A percentile compares a stretch with the other conserved stretches of the same genome.
phyloP scores from a whole-genome alignment of 2,888 invertebrate species.

The Deroplatys truncata region DNA sequence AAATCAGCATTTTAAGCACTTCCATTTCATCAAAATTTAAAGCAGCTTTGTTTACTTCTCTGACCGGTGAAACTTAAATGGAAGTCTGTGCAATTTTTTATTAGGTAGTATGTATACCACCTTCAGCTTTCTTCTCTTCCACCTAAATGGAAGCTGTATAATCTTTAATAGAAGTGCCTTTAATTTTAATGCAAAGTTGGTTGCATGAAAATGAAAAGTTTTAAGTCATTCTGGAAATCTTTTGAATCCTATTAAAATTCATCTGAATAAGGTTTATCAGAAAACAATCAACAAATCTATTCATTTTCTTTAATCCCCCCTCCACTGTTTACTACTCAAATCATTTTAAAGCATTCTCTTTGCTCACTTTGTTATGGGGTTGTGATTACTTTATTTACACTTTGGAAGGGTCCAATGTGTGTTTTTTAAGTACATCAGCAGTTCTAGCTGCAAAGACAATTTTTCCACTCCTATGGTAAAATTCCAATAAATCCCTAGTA shows the following conservation, averaged over 20 bases:
- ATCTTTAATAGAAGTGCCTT: conserved; percentile 12
- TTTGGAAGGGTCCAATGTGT: not conserved
- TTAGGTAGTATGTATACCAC: not conserved
- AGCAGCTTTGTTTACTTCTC: not conserved
- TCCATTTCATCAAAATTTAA: not conserved
- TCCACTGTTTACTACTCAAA: not conserved
- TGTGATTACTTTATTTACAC: not conserved
- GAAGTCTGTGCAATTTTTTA: not conserved
- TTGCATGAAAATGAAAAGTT: not conserved
- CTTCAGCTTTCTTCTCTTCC: not conserved
- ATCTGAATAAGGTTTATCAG: not conserved
- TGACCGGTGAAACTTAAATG: not conserved
- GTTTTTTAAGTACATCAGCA: not conserved
- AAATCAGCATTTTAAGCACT: not conserved
- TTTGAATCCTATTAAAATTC: not conserved
- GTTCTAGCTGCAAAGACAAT: not conserved
- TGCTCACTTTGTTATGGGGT: not conserved
- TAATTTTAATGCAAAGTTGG: not conserved
- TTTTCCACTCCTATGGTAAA: not conserved
- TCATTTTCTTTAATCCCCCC: not conserved
- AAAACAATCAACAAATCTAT: not conserved
- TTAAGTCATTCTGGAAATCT: not conserved
- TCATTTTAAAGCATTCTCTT: not conserved
- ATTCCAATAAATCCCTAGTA: not conserved
- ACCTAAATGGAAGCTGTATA: not conserved